A percentile compares a stretch with the other conserved stretches of the same genome.
phyloP scores from a whole-genome alignment of 2,888 invertebrate genomes.

The Aporophyla nigra region DNA sequence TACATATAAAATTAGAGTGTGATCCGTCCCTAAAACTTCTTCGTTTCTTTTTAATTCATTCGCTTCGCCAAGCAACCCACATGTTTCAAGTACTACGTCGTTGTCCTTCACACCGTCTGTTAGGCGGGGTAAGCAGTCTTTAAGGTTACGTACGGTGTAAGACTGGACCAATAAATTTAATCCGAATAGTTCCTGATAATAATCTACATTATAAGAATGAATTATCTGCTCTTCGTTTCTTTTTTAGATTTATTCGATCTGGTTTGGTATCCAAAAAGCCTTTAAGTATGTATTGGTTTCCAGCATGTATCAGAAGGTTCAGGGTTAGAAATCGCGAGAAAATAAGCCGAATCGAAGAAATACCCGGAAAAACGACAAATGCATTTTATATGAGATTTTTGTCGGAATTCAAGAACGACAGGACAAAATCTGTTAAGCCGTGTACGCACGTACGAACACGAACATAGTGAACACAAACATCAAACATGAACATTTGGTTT shows the following conservation, averaged over 20 bases:
- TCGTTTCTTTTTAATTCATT: slow-evolving; percentile 56
- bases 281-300: too few species aligned
- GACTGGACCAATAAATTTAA: background rate
- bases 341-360: too few species aligned
- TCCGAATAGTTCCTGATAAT: background rate
- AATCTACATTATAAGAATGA: too few species aligned
- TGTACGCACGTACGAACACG: too few species aligned
- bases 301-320: too few species aligned
- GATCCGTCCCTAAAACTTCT: slow-evolving; percentile 22
- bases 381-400: background rate
- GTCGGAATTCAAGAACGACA: background rate
- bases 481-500: too few species aligned
- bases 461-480: too few species aligned
- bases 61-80: slow-evolving; percentile 34
- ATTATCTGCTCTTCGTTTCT: background rate
- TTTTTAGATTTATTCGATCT: too few species aligned
- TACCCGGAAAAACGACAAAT: background rate
- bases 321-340: too few species aligned
- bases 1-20: slow-evolving; percentile 7
- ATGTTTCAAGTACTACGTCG: slow-evolving; percentile 36
- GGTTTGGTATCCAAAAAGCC: too few species aligned
- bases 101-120: slow-evolving; percentile 7
- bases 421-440: background rate
- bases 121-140: background rate
- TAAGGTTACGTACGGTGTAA: background rate